phyloP scores from a whole-genome alignment of 2,113 vertebrate genomes.

The Antigone vipio region DNA sequence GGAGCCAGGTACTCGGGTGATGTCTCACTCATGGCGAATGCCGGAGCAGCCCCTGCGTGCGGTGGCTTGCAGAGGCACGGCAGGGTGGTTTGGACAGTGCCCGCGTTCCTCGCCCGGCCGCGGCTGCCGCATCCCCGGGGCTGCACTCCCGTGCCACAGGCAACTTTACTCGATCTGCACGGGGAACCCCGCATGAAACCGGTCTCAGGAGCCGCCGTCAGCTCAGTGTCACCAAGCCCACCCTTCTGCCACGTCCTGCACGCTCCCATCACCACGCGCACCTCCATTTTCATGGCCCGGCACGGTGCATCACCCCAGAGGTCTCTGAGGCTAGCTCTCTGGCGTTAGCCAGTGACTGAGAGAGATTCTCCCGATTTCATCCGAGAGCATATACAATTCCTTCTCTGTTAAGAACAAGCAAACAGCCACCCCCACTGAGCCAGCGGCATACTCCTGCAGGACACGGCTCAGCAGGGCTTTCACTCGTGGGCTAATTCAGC shows the following conservation, averaged over 20 bases:
- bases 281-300: rapidly evolving
- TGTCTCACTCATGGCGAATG: rapidly evolving
- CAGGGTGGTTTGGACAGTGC: rapidly evolving
- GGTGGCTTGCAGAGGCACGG: not conserved
- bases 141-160: not conserved
- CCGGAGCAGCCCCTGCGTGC: rapidly evolving
- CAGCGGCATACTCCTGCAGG: not conserved
- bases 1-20: not conserved
- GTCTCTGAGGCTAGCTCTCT: not conserved
- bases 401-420: not conserved
- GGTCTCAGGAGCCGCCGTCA: not conserved
- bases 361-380: not conserved
- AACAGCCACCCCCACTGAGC: no score
- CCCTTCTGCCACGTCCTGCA: not conserved
- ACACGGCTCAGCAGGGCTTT: not conserved
- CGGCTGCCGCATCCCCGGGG: not conserved
- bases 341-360: not conserved
- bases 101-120: no score
- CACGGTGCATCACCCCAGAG: not conserved
- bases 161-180: rapidly evolving
- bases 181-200: rapidly evolving
- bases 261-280: rapidly evolving
- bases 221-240: not conserved
- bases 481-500: not conserved
- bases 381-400: not conserved